phyloP scores from a whole-genome alignment of 2,113 vertebrate species.

The Ia io region DNA sequence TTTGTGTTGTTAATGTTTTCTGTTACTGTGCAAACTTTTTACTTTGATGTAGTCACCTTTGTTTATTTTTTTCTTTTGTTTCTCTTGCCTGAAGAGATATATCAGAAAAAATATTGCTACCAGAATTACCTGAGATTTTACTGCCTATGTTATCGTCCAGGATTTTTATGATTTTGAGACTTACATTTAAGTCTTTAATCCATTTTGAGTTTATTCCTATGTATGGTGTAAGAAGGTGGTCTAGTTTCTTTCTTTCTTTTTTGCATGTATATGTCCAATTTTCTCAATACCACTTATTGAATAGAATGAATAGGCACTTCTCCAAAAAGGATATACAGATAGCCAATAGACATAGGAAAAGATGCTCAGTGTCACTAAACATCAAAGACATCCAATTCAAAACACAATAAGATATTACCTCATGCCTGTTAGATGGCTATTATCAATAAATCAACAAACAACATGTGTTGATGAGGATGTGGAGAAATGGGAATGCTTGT shows the following conservation, averaged over 20 bases:
- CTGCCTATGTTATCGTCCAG: not conserved
- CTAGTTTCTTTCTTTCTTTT: not conserved
- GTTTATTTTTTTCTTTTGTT: not conserved
- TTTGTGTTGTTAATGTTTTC: not conserved
- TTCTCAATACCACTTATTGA: too few species aligned
- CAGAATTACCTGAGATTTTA: not conserved
- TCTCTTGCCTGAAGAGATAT: not conserved
- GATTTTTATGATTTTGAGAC: not conserved
- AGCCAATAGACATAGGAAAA: not conserved
- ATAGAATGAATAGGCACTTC: too few species aligned
- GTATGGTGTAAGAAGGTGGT: not conserved
- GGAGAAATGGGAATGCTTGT: not conserved
- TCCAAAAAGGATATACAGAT: not conserved
- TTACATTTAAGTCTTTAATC: not conserved
- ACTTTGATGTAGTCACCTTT: not conserved
- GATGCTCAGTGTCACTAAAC: not conserved
- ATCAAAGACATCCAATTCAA: not conserved
- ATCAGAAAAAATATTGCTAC: not conserved
- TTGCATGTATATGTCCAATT: too few species aligned
- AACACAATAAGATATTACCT: not conserved
- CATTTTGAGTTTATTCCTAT: not conserved
- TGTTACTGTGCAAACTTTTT: not conserved
- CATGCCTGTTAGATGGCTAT: not conserved
- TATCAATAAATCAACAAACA: not conserved
- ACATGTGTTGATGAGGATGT: not conserved